Evolutionary conservation across 2,113 vertebrate genomes (phyloP).

Genomic region (Acrocephalus kingi): DNA sequence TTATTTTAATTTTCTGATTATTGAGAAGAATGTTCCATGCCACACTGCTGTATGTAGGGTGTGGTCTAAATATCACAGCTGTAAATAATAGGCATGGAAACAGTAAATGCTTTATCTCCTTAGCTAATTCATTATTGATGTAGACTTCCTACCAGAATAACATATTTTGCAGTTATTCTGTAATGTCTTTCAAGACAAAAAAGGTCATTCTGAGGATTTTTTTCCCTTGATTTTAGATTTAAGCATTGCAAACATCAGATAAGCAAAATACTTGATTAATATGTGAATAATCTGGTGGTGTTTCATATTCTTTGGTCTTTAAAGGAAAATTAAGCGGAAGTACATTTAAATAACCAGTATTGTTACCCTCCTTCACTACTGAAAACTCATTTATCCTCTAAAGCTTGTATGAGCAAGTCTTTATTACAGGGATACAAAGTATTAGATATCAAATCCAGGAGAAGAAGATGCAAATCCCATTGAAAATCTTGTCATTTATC

Average conservation of each 20-base stretch:
- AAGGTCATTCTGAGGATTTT: background rate
- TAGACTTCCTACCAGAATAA: slow-evolving; percentile 74
- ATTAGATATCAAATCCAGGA: background rate
- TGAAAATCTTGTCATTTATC: background rate
- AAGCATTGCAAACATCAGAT: slow-evolving; percentile 71
- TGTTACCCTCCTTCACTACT: background rate
- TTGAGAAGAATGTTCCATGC: background rate
- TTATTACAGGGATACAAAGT: background rate
- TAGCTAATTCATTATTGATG: slow-evolving; percentile 71
- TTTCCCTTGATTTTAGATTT: slow-evolving; percentile 36
- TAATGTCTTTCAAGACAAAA: slow-evolving; percentile 70
- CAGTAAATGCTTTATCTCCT: background rate
- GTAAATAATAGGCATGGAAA: background rate
- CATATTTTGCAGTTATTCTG: slow-evolving; percentile 78
- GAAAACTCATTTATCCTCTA: background rate
- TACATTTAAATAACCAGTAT: background rate
- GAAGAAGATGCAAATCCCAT: background rate
- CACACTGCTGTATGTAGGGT: background rate
- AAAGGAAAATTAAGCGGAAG: background rate
- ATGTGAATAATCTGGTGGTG: background rate
- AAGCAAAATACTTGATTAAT: slow-evolving; percentile 45
- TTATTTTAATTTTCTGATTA: slow-evolving; percentile 9
- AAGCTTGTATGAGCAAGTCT: background rate
- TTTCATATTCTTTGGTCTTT: background rate
- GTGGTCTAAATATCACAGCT: background rate